phyloP scores from a whole-genome alignment of 2,113 vertebrate species.

The Aphelocoma coerulescens region DNA sequence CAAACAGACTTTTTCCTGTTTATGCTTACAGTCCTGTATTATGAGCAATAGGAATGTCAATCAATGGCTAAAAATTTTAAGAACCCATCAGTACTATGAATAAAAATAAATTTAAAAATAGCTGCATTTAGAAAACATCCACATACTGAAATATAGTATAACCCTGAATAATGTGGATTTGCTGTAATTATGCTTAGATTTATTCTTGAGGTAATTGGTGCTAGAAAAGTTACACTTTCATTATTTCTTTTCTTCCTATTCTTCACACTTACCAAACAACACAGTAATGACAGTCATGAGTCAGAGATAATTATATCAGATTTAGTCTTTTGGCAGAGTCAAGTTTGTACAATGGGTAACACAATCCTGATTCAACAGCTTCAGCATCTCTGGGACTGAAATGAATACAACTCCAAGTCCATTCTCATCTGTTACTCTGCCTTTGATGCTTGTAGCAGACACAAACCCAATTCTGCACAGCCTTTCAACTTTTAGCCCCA shows the following conservation, averaged over 20 bases:
- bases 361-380: background rate
- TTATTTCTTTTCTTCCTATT: background rate
- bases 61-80: background rate
- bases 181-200: background rate
- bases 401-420: background rate
- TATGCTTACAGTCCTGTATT: background rate
- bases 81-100: background rate
- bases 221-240: background rate
- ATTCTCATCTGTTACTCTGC: background rate
- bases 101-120: background rate
- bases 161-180: background rate
- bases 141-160: background rate
- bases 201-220: background rate
- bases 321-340: background rate
- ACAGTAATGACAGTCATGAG: background rate
- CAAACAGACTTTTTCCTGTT: background rate
- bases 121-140: background rate
- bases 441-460: background rate
- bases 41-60: background rate
- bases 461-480: background rate
- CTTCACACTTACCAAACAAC: background rate
- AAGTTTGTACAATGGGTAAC: background rate
- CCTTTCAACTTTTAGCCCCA: background rate
- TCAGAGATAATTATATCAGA: background rate
- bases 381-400: background rate